Conservation (phyloP, 2,888 invertebrate species). For the Oscheius sp. region DNA sequence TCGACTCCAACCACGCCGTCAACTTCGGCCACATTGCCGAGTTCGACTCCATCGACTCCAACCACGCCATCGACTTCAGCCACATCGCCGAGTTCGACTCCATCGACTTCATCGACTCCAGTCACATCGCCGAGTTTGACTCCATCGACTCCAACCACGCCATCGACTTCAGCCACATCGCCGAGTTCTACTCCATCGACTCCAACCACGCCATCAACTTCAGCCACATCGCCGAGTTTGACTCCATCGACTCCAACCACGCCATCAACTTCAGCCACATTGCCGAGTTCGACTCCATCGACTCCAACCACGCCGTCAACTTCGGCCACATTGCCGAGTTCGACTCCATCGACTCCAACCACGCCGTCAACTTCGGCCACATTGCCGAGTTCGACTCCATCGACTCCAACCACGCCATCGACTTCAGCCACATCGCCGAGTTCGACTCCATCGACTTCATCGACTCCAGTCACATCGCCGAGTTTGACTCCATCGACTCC, state of each 20-base stretch:
- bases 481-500: background rate
- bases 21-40: too few species aligned
- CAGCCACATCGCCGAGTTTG: background rate
- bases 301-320: background rate
- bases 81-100: too few species aligned
- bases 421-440: background rate
- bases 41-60: too few species aligned
- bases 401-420: background rate
- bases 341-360: background rate
- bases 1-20: background rate
- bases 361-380: background rate
- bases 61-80: too few species aligned
- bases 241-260: background rate
- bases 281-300: background rate
- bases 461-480: background rate
- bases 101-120: too few species aligned
- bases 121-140: too few species aligned
- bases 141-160: background rate
- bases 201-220: conserved; percentile 1
- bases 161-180: background rate
- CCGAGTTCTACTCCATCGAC: background rate
- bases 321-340: background rate
- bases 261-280: background rate
- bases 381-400: background rate
- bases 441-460: background rate